Evolutionary conservation across 2,888 invertebrate genomes (phyloP).

Genomic region (Furcula furcula): DNA sequence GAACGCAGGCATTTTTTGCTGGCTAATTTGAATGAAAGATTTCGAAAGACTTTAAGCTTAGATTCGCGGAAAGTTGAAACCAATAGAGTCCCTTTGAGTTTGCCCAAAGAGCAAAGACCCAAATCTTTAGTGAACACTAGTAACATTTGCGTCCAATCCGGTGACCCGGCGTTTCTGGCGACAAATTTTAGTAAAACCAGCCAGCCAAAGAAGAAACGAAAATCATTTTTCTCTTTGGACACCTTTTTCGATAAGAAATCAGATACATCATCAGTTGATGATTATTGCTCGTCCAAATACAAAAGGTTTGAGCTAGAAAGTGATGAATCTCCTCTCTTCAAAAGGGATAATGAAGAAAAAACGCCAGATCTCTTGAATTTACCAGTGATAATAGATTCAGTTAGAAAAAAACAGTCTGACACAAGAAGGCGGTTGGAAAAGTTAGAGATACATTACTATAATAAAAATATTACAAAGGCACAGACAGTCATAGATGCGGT

Average conservation of each 20-base stretch:
- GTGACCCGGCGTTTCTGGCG: conserved; percentile 47
- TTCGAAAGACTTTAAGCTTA: conserved; percentile 74
- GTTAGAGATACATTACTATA: conserved; percentile 74
- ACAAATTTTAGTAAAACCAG: conserved; percentile 64
- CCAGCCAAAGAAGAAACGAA: conserved; percentile 74
- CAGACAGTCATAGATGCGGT: conserved; percentile 69
- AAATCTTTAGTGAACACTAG: conserved; percentile 73
- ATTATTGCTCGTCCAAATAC: conserved; percentile 77
- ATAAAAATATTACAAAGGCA: conserved; percentile 63
- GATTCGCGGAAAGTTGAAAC: conserved; percentile 72
- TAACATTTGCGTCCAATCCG: conserved; percentile 61
- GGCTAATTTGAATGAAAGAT: conserved; percentile 72
- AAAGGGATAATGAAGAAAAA: conserved; percentile 55
- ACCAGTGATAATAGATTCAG: conserved; percentile 72
- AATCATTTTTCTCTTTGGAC: conserved; percentile 77
- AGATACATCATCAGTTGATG: conserved; percentile 74
- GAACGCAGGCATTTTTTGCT: conserved; percentile 68
- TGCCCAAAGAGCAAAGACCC: conserved; percentile 64
- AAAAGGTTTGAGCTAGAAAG: conserved; percentile 76
- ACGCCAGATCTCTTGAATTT: conserved; percentile 73
- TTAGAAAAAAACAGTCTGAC: conserved; percentile 70
- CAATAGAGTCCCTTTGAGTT: conserved; percentile 56
- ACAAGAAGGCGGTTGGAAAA: conserved; percentile 73
- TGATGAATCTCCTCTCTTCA: conserved; percentile 73
- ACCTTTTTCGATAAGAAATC: conserved; percentile 78